Evolutionary conservation across 2,888 invertebrate genomes (phyloP), one percentile per base, ranked within the genome.

Genomic region (Folsomia candida): DNA sequence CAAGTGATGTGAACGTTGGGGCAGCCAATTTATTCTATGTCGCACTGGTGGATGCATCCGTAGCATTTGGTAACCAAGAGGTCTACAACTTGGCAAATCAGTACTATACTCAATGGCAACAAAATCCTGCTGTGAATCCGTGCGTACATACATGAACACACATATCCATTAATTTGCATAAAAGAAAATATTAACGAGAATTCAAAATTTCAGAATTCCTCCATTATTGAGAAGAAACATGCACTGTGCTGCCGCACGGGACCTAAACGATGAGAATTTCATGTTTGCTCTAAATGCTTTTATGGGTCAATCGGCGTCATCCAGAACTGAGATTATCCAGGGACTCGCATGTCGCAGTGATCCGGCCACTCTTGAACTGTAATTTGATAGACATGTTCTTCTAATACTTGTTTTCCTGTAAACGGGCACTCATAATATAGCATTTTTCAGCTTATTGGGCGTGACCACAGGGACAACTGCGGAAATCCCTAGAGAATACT

Each of bases 31-130:
- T 74, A 27, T 64, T 74, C 25, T 62, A 64, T 22, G 72, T 71
- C 20, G 69, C 69, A 26, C 67, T 76, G 18, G 26, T 65, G 11
- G 76, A 76, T 37, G 74, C 74, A 74, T 60, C 69, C n/a, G 72
- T 74, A 63, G 72, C 65, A 20, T 67, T 76, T 62, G 68, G 68
- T 6, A 62, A 64, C 18, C 4, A 22, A 1, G 51, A 25, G 3
- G 71, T 74, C 47, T 27, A 72, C 14, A 63, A 59, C 22, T 28
- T 37, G n/a, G 70, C 72, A 27, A 59, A 70, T 24, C 22, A 4
- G 9, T 51, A 71, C 1, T 76, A 71, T 63, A 60, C 70, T 24
- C 11, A 64, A 29, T 76, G 76, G 76, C 71, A 67, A 29, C 18
- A 4, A 6, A 58, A 65, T 60, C 70, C 76, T 1, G 59, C 28